These are phyloP conservation scores for Homalodisca vitripennis DNA, from an alignment of 1,140 invertebrate species.

Conservation along the genomic window DNA sequence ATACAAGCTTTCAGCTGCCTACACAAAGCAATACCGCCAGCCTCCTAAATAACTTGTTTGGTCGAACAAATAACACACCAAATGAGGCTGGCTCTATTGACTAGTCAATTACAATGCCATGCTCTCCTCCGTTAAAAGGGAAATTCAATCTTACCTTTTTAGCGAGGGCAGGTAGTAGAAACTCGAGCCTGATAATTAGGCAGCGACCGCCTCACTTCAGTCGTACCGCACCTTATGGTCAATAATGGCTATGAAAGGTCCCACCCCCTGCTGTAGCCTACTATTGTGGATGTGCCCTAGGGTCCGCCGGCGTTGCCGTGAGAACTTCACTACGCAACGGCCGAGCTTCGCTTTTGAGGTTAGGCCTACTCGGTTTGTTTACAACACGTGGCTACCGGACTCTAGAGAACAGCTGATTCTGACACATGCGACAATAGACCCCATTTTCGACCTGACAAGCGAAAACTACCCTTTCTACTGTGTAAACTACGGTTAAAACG, in stretches of 20 bases:
- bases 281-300: neutral
- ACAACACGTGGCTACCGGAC: neutral
- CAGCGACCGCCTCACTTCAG: neutral
- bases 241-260: conserved; percentile 8
- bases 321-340: neutral
- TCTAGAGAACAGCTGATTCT: neutral
- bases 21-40: too few species aligned
- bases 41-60: too few species aligned
- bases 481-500: too few species aligned
- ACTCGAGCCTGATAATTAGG: neutral
- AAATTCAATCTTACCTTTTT: conserved; percentile 25
- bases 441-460: neutral
- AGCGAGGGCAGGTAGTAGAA: conserved; percentile 12
- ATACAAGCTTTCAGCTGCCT: too few species aligned
- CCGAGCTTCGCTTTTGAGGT: neutral
- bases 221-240: neutral
- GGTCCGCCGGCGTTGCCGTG: neutral
- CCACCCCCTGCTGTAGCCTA: conserved; percentile 4
- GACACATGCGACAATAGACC: neutral
- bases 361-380: conserved; percentile 12
- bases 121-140: neutral
- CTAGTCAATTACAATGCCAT: too few species aligned
- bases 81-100: too few species aligned
- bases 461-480: too few species aligned
- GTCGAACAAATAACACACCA: too few species aligned